Evolutionary conservation across 2,888 invertebrate genomes (phyloP).

Genomic region (Leptopilina syphax): DNA sequence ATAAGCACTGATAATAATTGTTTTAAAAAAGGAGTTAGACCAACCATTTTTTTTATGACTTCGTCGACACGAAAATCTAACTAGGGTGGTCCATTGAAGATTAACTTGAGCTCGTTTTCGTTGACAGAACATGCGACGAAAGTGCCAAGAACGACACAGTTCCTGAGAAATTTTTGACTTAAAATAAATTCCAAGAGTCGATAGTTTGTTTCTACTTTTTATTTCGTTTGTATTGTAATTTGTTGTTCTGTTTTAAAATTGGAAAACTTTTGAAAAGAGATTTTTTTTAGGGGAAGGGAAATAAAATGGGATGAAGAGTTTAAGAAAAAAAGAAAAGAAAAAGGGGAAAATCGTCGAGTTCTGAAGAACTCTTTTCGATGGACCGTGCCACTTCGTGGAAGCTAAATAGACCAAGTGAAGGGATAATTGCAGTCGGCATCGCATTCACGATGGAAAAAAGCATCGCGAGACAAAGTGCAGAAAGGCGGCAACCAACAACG

Average conservation of each 20-base stretch:
- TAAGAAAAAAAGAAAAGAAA: neutral
- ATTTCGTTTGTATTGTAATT: no score
- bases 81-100: constrained; percentile 37
- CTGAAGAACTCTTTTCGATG: constrained; percentile 67
- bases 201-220: neutral
- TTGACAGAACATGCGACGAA: constrained; percentile 33
- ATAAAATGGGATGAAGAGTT: no score
- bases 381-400: constrained; percentile 66
- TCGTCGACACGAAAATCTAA: constrained; percentile 14
- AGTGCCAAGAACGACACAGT: constrained; percentile 23
- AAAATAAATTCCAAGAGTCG: constrained; percentile 11
- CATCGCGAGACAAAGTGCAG: constrained; percentile 57
- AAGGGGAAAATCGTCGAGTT: constrained; percentile 42
- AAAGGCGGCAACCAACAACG: constrained; percentile 54
- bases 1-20: no score
- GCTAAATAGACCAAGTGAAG: constrained; percentile 71
- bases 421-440: constrained; percentile 70
- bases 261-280: no score
- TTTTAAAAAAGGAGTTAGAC: neutral
- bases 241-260: no score
- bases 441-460: constrained; percentile 57
- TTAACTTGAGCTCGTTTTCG: constrained; percentile 40
- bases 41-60: neutral
- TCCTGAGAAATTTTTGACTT: constrained; percentile 18
- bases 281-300: no score